A percentile compares a stretch with the other conserved stretches of the same genome.
Conservation (phyloP, 2,113 vertebrate genomes). For the Sinocyclocheilus rhinocerous region DNA sequence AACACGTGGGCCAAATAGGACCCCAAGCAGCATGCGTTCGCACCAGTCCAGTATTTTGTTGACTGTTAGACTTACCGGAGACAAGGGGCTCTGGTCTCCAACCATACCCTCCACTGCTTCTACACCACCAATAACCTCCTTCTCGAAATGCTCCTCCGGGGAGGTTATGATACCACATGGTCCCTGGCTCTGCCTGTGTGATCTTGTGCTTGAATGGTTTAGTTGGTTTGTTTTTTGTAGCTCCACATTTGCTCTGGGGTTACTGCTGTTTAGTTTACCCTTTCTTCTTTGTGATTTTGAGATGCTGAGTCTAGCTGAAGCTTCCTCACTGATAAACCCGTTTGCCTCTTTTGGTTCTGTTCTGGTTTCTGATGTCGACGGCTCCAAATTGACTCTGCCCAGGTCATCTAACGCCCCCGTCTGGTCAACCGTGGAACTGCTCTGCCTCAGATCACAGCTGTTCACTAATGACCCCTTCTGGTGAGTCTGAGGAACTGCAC, state of each 20-base stretch:
- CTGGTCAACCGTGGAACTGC: conserved; percentile 26
- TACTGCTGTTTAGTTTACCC: neutral
- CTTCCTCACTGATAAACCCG: neutral
- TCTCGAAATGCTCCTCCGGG: conserved; percentile 36
- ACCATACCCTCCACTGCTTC: conserved; percentile 56
- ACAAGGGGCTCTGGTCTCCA: conserved; percentile 59
- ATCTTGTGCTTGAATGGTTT: conserved; percentile 22
- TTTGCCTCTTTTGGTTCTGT: conserved; percentile 18
- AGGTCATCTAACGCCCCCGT: conserved; percentile 11
- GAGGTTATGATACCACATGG: neutral
- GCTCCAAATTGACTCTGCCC: neutral
- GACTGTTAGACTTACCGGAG: conserved; percentile 69
- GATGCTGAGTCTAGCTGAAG: conserved; percentile 4
- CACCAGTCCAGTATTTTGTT: conserved; percentile 77
- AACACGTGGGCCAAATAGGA: conserved; percentile 67
- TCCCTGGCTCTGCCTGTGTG: conserved; percentile 7
- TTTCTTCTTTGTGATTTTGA: conserved; percentile 45
- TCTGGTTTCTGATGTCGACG: conserved; percentile 5
- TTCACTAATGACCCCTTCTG: conserved; percentile 28
- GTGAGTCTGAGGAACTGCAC: conserved; percentile 9
- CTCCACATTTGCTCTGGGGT: conserved; percentile 25
- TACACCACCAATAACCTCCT: conserved; percentile 41
- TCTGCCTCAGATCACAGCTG: neutral
- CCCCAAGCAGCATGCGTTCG: conserved; percentile 71
- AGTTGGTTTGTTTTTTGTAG: conserved; percentile 9